Evolutionary conservation across 2,888 invertebrate species (phyloP).

Genomic region (Tubulanus polymorphus): DNA sequence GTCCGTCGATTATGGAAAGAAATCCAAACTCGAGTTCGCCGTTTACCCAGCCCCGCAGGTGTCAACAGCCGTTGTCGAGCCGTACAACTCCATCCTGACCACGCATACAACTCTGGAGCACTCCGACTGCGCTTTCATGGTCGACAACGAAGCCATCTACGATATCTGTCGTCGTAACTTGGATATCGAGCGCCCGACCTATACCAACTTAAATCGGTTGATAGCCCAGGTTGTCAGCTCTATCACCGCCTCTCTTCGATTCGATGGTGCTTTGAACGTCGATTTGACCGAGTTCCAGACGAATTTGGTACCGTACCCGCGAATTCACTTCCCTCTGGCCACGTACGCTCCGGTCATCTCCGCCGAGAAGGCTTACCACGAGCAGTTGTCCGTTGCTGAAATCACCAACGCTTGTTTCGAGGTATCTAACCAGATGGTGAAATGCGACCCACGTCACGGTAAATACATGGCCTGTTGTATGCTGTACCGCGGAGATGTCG

Average conservation of each 20-base stretch:
- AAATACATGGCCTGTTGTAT: constrained; percentile 57
- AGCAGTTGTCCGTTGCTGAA: constrained; percentile 60
- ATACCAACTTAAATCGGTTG: constrained; percentile 83
- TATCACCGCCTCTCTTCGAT: constrained; percentile 48
- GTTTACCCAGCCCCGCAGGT: constrained; percentile 87
- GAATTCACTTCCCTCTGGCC: constrained; percentile 76
- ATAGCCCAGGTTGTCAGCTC: constrained; percentile 73
- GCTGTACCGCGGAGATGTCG: constrained; percentile 50
- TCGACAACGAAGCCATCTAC: constrained; percentile 85
- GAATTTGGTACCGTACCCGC: constrained; percentile 68
- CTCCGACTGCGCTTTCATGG: constrained; percentile 96
- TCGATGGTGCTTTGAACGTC: constrained; percentile 54
- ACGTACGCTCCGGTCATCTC: constrained; percentile 25
- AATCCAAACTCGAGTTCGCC: constrained; percentile 81
- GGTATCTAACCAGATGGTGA: constrained; percentile 49
- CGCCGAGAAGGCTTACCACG: constrained; percentile 59
- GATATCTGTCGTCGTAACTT: constrained; percentile 80
- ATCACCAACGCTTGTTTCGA: constrained; percentile 47
- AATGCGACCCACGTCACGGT: constrained; percentile 43
- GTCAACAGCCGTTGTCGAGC: constrained; percentile 89
- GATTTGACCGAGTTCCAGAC: constrained; percentile 55
- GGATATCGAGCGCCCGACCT: constrained; percentile 76
- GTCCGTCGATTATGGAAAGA: constrained; percentile 72
- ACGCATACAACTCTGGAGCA: constrained; percentile 92
- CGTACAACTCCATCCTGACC: constrained; percentile 92